Conservation (phyloP, 2,888 invertebrate species). For the Gasteruption jaculator region DNA sequence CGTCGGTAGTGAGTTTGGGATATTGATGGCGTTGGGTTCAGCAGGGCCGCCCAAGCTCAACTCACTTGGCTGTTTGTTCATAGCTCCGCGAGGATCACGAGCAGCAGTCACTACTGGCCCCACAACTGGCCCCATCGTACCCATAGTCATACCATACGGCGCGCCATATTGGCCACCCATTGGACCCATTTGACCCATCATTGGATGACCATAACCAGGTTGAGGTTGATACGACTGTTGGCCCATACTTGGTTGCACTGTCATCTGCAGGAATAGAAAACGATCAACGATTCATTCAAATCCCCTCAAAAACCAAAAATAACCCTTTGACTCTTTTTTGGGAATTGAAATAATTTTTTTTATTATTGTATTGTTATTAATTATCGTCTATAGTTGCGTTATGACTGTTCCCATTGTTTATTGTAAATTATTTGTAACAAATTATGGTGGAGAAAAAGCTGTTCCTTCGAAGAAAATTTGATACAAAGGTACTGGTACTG, state of each 20-base stretch:
- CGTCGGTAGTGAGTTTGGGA: conserved; percentile 45
- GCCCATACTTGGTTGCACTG: conserved; percentile 69
- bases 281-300: too few species aligned
- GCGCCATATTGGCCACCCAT: conserved; percentile 55
- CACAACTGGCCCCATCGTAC: conserved; percentile 55
- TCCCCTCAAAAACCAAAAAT: neutral
- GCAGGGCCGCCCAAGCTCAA: conserved; percentile 56
- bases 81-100: conserved; percentile 46
- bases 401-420: too few species aligned
- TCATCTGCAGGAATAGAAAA: conserved; percentile 66
- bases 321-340: neutral
- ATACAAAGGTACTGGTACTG: neutral
- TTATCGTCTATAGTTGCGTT: too few species aligned
- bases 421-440: too few species aligned
- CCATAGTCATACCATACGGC: conserved; percentile 54
- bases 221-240: conserved; percentile 61
- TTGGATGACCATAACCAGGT: conserved; percentile 68
- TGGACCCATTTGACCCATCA: conserved; percentile 60
- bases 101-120: conserved; percentile 48
- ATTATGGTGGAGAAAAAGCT: too few species aligned
- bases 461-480: neutral
- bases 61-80: conserved; percentile 65
- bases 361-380: too few species aligned
- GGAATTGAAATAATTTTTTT: too few species aligned
- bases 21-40: conserved; percentile 48